Evolutionary conservation across 2,888 invertebrate species (phyloP).

Genomic region (Biston stratarius): DNA sequence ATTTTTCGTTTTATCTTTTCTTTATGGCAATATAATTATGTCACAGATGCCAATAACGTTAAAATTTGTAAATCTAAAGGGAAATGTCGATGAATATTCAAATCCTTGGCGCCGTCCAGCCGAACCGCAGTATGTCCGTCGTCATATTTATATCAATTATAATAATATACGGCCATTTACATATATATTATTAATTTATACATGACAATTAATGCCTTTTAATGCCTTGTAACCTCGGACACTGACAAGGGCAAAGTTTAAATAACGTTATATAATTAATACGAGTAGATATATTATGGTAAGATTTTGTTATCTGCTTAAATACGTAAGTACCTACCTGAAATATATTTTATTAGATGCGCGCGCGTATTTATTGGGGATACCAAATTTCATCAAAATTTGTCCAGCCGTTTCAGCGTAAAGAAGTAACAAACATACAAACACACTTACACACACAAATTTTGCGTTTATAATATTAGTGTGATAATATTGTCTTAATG

Average conservation of each 20-base stretch:
- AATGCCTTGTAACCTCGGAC: constrained; percentile 3
- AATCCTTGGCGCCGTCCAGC: constrained; percentile 42
- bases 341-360: neutral
- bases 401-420: too few relatives aligned
- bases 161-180: constrained; percentile 23
- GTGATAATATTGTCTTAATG: too few relatives aligned
- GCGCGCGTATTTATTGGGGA: too few relatives aligned
- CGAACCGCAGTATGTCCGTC: constrained; percentile 39
- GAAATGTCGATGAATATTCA: constrained; percentile 37
- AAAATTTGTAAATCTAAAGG: constrained; percentile 12
- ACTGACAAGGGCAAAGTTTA: constrained; percentile 9
- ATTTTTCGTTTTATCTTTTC: neutral
- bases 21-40: neutral
- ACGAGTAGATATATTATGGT: too few relatives aligned
- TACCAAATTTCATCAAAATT: too few relatives aligned
- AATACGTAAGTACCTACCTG: too few relatives aligned
- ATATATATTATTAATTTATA: constrained; percentile 38
- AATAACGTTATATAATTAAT: neutral
- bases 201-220: constrained; percentile 28
- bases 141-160: constrained; percentile 34
- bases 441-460: too few relatives aligned
- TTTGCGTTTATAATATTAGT: too few relatives aligned
- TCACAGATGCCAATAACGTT: neutral
- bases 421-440: too few relatives aligned
- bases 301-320: neutral